Conservation (phyloP, 2,888 invertebrate genomes). For the Ormyrus labotus region DNA sequence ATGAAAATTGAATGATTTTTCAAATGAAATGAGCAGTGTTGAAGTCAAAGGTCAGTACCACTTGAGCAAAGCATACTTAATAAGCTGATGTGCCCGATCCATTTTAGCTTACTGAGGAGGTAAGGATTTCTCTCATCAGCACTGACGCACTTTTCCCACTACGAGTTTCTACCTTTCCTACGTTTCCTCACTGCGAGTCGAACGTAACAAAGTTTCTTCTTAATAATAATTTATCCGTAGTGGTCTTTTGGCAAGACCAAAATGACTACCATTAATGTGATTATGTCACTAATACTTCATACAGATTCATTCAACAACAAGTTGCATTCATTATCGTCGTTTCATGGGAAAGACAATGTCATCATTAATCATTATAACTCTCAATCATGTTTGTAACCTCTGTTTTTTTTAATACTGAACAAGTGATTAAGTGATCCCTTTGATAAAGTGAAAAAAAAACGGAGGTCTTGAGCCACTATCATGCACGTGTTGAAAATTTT, state of each 20-base stretch:
- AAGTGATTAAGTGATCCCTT: neutral
- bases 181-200: constrained; percentile 67
- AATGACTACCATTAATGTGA: constrained; percentile 61
- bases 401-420: neutral
- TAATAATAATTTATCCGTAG: constrained; percentile 54
- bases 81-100: constrained; percentile 70
- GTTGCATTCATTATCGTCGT: constrained; percentile 29
- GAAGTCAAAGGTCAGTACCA: constrained; percentile 24
- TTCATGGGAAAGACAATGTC: constrained; percentile 41
- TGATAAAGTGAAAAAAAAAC: constrained; percentile 19
- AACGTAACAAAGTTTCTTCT: constrained; percentile 69
- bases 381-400: constrained; percentile 27
- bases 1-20: neutral
- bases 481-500: constrained; percentile 24
- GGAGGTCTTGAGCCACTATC: constrained; percentile 9
- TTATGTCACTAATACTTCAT: constrained; percentile 41
- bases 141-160: constrained; percentile 70
- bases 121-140: constrained; percentile 75
- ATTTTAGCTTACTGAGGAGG: constrained; percentile 76
- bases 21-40: constrained; percentile 4
- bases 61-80: constrained; percentile 69
- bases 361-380: constrained; percentile 31
- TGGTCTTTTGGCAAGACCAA: constrained; percentile 39
- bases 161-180: constrained; percentile 68
- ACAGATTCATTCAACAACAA: constrained; percentile 43